Conservation (phyloP, 2,797 vertebrate genomes). For the Clarias pachynema region DNA sequence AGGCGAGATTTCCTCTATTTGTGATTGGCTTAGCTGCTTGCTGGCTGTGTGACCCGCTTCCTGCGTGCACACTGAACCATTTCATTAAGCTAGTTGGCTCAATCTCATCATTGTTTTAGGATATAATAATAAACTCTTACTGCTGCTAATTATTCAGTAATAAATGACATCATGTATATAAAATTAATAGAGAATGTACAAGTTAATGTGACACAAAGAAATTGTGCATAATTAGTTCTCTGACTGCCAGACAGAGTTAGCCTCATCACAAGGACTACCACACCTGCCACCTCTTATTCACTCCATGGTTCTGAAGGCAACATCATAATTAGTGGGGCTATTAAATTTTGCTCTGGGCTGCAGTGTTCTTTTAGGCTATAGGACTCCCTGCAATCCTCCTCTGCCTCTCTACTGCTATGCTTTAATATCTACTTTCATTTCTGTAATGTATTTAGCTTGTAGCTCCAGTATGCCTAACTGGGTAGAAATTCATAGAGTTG, state of each 20-base stretch:
- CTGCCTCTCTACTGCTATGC: constrained; percentile 28
- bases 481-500: constrained; percentile 41
- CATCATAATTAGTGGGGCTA: constrained; percentile 56
- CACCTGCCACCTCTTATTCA: constrained; percentile 58
- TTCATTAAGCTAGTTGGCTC: neutral
- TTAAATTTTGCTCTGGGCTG: constrained; percentile 56
- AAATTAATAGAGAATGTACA: neutral
- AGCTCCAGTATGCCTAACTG: constrained; percentile 51
- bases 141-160: neutral
- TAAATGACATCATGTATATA: neutral
- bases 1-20: neutral
- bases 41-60: neutral
- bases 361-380: constrained; percentile 42
- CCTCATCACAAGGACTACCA: constrained; percentile 37
- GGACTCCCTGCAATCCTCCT: constrained; percentile 23
- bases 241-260: constrained; percentile 31
- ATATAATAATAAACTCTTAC: neutral
- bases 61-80: neutral
- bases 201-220: constrained; percentile 27
- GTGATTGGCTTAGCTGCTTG: constrained; percentile 1
- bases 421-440: constrained; percentile 54
- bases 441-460: constrained; percentile 57
- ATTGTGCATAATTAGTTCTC: constrained; percentile 10
- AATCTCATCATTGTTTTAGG: neutral
- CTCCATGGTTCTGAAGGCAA: constrained; percentile 42